A percentile compares a stretch with the other conserved stretches of the same genome.
These are phyloP conservation scores for Amphibalanus amphitrite DNA, from an alignment of 1,140 invertebrate genomes.

Conservation along the genomic window DNA sequence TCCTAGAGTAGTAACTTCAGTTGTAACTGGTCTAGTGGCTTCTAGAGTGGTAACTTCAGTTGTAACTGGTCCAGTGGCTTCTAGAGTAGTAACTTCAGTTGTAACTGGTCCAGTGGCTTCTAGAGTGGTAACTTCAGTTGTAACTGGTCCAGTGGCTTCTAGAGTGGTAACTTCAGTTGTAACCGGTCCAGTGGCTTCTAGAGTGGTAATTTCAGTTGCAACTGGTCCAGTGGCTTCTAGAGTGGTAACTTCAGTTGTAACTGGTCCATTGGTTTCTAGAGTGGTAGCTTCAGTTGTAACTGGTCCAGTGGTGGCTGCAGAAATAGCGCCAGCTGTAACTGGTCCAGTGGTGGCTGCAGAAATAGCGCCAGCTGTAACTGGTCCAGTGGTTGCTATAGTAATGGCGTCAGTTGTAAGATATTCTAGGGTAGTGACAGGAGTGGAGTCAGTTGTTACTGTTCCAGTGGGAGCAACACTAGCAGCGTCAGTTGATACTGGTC, in stretches of 20 bases:
- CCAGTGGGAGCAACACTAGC: not conserved
- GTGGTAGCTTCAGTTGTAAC: slow-evolving; percentile 5
- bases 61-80: not conserved
- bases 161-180: not conserved
- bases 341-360: not conserved
- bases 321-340: slow-evolving; percentile 4
- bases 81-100: not conserved
- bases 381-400: slow-evolving; percentile 4
- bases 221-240: not conserved
- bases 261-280: not conserved
- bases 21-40: no score
- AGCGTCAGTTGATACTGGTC: not conserved
- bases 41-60: no score
- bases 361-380: slow-evolving; percentile 8
- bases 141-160: not conserved
- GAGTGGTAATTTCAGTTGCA: not conserved
- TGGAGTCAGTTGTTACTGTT: slow-evolving; percentile 2
- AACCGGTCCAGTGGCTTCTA: not conserved
- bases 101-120: not conserved
- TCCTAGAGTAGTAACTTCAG: not conserved
- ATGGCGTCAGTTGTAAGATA: not conserved
- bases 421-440: not conserved
- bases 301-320: slow-evolving; percentile 6
- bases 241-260: not conserved
- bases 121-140: not conserved